Conservation (phyloP, 2,888 invertebrate genomes). For the Cheiracanthium punctorium region DNA sequence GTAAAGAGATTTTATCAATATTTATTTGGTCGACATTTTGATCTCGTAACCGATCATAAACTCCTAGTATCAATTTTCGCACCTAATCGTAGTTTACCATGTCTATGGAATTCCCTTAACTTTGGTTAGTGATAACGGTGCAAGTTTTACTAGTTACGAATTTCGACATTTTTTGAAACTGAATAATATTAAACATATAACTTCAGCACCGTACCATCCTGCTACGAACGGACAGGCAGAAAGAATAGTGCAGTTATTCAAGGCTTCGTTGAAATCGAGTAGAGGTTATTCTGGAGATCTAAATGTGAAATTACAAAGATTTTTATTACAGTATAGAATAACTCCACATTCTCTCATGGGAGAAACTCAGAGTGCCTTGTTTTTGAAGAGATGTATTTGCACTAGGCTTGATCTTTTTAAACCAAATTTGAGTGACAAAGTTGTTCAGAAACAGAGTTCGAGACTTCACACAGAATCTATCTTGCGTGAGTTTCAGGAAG, state of each 20-base stretch:
- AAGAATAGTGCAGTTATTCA: constrained; percentile 37
- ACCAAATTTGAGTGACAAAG: too few relatives aligned
- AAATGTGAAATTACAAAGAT: too few relatives aligned
- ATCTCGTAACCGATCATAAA: constrained; percentile 11
- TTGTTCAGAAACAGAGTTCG: constrained; percentile 37
- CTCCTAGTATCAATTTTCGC: constrained; percentile 37
- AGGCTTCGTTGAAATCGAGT: constrained; percentile 38
- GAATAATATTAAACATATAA: constrained; percentile 42
- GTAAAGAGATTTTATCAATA: constrained; percentile 74
- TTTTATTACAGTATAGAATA: too few relatives aligned
- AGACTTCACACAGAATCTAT: constrained; percentile 48
- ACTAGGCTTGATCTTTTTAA: too few relatives aligned
- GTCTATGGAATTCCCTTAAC: constrained; percentile 69
- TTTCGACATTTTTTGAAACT: constrained; percentile 48
- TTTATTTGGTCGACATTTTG: constrained; percentile 20
- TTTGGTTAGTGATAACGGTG: constrained; percentile 41
- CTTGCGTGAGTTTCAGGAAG: constrained; percentile 50
- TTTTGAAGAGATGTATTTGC: too few relatives aligned
- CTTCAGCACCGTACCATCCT: constrained; percentile 28
- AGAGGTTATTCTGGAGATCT: too few relatives aligned
- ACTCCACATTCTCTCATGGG: too few relatives aligned
- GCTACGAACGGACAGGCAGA: constrained; percentile 35
- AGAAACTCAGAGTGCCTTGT: too few relatives aligned
- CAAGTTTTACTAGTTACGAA: constrained; percentile 48
- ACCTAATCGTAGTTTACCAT: constrained; percentile 73